These are phyloP conservation scores for Metellina segmentata DNA, from an alignment of 2,888 invertebrate species.

Conservation along the genomic window DNA sequence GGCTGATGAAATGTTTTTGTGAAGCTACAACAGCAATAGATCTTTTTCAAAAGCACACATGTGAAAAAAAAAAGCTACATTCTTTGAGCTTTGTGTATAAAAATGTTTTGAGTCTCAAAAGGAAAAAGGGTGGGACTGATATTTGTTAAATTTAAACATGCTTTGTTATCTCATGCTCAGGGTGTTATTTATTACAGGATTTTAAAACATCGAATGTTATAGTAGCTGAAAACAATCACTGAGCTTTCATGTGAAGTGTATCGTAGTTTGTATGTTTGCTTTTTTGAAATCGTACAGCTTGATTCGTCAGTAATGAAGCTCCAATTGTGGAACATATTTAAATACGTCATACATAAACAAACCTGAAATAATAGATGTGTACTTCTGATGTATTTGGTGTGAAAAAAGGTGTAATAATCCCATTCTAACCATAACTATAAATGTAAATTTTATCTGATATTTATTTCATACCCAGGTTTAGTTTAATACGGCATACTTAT, in stretches of 20 bases:
- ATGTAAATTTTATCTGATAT: neutral
- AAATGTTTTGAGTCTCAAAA: conserved; percentile 61
- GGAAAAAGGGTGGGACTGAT: conserved; percentile 32
- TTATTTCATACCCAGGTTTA: too few relatives aligned
- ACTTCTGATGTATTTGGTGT: neutral
- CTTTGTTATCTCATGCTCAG: conserved; percentile 75
- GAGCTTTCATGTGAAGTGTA: conserved; percentile 34
- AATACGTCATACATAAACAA: neutral
- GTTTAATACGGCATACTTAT: too few relatives aligned
- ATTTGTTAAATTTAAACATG: conserved; percentile 67
- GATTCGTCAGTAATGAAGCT: neutral
- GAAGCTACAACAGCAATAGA: conserved; percentile 14
- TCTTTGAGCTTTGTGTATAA: conserved; percentile 74
- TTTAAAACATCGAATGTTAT: conserved; percentile 73
- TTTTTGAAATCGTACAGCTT: neutral
- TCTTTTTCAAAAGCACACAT: conserved; percentile 18
- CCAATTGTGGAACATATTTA: neutral
- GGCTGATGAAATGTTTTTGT: conserved; percentile 14
- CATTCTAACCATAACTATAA: neutral
- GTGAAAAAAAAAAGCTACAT: conserved; percentile 34
- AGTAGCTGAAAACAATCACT: conserved; percentile 51
- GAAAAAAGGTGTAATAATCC: neutral
- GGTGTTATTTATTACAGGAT: conserved; percentile 71
- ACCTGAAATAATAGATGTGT: neutral
- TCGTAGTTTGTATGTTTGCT: conserved; percentile 14